Percentiles rank a stretch among this genome's conserved stretches.
phyloP scores from a whole-genome alignment of 2,113 vertebrate genomes.

The Cardinalis cardinalis region DNA sequence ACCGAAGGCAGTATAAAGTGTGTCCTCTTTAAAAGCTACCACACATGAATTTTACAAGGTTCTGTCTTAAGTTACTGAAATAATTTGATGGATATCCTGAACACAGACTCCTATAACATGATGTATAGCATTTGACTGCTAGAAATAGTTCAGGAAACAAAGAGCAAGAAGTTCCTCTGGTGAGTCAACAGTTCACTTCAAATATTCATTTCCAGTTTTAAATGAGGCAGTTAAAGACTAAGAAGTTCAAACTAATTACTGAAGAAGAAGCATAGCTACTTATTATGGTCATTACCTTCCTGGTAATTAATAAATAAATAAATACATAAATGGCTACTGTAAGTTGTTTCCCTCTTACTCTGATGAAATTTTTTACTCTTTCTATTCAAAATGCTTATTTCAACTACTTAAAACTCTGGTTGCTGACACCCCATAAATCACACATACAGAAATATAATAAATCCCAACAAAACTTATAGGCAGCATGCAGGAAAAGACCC shows the following conservation, averaged over 20 bases:
- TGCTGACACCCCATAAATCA: neutral
- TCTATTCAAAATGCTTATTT: neutral
- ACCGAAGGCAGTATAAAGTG: neutral
- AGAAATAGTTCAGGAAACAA: neutral
- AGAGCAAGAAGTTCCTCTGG: neutral
- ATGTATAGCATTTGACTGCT: neutral
- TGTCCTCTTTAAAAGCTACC: neutral
- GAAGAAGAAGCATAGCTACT: neutral
- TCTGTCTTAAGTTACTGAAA: neutral
- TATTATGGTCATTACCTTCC: neutral
- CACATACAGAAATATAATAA: neutral
- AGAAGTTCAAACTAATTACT: neutral
- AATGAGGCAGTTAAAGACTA: neutral
- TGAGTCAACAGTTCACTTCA: neutral
- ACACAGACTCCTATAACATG: neutral
- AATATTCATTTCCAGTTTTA: neutral
- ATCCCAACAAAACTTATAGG: neutral
- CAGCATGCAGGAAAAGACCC: neutral
- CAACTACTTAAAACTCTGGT: neutral
- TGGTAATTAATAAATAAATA: neutral
- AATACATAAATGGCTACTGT: neutral
- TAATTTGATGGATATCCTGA: neutral
- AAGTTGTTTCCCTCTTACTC: neutral
- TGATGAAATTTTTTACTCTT: neutral
- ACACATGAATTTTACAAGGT: neutral